A percentile compares a stretch with the other conserved stretches of the same genome.
These are phyloP conservation scores for Standfussiana lucernea DNA, from an alignment of 2,888 invertebrate genomes.

Conservation along the genomic window DNA sequence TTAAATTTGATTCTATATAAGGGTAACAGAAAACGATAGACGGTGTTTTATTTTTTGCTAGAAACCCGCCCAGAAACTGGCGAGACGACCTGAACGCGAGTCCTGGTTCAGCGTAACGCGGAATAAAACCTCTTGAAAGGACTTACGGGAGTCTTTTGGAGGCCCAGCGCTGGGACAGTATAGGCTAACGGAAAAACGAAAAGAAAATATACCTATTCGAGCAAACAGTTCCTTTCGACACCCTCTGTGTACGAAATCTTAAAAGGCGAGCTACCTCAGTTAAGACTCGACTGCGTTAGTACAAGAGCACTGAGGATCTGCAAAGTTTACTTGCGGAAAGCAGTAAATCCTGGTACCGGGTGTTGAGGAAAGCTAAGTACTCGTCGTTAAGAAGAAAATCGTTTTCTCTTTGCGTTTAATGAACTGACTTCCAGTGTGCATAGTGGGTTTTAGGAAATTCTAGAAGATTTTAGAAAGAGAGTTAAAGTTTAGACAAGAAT, in stretches of 20 bases:
- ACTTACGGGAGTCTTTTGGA: background rate
- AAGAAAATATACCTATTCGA: background rate
- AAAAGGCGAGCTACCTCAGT: background rate
- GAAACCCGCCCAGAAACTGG: too few relatives aligned
- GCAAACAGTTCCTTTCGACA: background rate
- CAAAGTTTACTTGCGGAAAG: constrained; percentile 32
- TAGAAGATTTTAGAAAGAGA: background rate
- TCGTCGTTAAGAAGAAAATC: constrained; percentile 23
- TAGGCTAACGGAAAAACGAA: too few relatives aligned
- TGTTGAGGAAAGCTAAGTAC: constrained; percentile 32
- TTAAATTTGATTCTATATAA: too few relatives aligned
- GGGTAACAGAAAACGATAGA: background rate
- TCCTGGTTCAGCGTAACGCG: too few relatives aligned
- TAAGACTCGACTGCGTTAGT: constrained; percentile 4
- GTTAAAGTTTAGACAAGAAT: too few relatives aligned
- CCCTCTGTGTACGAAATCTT: background rate
- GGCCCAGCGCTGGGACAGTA: background rate
- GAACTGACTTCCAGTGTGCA: background rate
- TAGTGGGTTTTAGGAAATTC: background rate
- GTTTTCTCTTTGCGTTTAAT: constrained; percentile 17
- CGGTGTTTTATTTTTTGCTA: background rate
- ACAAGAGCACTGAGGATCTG: constrained; percentile 29
- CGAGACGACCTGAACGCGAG: too few relatives aligned
- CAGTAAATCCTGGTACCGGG: constrained; percentile 16
- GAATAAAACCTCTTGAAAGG: background rate